phyloP scores from a whole-genome alignment of 1,140 invertebrate genomes.

The Plutomurus gul region DNA sequence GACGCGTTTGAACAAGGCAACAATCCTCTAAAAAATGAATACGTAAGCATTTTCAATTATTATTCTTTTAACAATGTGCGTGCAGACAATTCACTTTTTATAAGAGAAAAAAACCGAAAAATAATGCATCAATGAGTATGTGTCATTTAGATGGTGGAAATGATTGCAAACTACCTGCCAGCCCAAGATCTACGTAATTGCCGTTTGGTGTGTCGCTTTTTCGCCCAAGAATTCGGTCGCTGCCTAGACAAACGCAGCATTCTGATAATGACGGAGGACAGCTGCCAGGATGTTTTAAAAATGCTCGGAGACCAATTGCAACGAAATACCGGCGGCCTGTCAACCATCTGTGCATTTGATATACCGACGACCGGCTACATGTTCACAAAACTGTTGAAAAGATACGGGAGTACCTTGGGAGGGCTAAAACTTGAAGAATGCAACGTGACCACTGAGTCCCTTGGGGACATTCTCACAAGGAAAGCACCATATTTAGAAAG shows the following conservation, averaged over 20 bases:
- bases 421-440: constrained; percentile 30
- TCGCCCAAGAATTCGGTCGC: neutral
- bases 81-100: too few relatives aligned
- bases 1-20: neutral
- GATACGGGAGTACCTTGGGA: neutral
- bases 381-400: neutral
- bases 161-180: constrained; percentile 4
- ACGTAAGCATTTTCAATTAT: neutral
- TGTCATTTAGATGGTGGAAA: constrained; percentile 21
- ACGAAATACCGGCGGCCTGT: neutral
- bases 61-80: neutral
- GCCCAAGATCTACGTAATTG: constrained; percentile 2
- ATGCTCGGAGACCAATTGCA: neutral
- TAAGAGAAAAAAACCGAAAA: too few relatives aligned
- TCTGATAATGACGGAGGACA: constrained; percentile 12
- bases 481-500: constrained; percentile 17
- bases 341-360: neutral
- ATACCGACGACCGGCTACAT: neutral
- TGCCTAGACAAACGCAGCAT: neutral
- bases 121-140: neutral
- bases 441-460: neutral
- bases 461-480: neutral
- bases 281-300: neutral
- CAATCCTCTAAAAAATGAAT: constrained; percentile 21
- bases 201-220: constrained; percentile 24